phyloP scores from a whole-genome alignment of 2,888 invertebrate genomes.

The Pristionchus entomophagus region DNA sequence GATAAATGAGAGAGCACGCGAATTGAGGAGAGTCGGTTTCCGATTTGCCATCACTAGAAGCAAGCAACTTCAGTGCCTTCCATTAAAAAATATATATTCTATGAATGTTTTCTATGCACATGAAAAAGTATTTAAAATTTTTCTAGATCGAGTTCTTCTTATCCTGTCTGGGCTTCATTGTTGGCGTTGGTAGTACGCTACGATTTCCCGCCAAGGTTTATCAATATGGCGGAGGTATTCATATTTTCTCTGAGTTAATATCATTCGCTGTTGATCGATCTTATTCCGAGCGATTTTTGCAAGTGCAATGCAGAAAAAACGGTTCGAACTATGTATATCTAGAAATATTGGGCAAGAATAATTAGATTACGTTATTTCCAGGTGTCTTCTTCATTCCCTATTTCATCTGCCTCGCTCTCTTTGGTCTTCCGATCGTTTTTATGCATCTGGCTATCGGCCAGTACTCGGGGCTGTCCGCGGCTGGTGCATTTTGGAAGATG shows the following conservation, averaged over 20 bases:
- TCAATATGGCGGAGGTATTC: conserved; percentile 65
- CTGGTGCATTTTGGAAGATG: conserved; percentile 69
- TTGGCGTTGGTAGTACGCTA: conserved; percentile 73
- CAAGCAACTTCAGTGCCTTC: too few species aligned
- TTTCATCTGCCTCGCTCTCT: conserved; percentile 66
- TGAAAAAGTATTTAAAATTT: background rate
- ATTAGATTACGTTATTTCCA: too few species aligned
- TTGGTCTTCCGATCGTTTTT: conserved; percentile 74
- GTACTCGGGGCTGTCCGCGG: conserved; percentile 69
- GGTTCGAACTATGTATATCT: background rate
- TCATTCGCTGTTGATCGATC: background rate
- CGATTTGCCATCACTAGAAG: too few species aligned
- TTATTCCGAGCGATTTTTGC: background rate
- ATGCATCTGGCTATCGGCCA: conserved; percentile 73
- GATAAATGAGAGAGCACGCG: background rate
- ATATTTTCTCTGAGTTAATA: too few species aligned
- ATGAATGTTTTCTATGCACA: too few species aligned
- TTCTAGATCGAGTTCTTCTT: conserved; percentile 72
- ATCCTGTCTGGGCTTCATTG: conserved; percentile 73
- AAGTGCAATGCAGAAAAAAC: background rate
- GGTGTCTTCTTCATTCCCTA: conserved; percentile 74
- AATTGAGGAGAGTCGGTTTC: background rate
- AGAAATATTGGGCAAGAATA: background rate
- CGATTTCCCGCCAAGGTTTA: conserved; percentile 73
- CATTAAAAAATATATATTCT: too few species aligned